These are phyloP conservation scores for Parotocinclus haroldoi DNA, from an alignment of 2,797 vertebrate species.

Conservation along the genomic window DNA sequence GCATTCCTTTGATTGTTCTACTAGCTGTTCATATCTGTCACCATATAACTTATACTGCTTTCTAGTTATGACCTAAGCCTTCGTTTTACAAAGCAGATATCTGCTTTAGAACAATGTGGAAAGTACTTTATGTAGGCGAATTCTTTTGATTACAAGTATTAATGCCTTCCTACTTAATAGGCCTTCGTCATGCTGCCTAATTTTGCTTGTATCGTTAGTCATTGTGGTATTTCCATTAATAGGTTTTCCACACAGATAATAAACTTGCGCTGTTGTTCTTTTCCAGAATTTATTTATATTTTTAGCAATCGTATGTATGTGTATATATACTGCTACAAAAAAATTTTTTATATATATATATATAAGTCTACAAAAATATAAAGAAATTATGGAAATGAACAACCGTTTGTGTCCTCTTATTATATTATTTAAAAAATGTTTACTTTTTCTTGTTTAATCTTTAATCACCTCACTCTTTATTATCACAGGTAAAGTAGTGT, in stretches of 20 bases:
- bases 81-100: conserved; percentile 15
- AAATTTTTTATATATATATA: too few species aligned
- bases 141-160: conserved; percentile 17
- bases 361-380: too few species aligned
- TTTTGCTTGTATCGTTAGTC: conserved; percentile 24
- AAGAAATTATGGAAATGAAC: too few species aligned
- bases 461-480: not conserved
- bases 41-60: conserved; percentile 54
- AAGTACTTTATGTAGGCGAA: conserved; percentile 46
- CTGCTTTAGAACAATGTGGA: conserved; percentile 30
- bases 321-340: too few species aligned
- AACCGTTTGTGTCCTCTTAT: too few species aligned
- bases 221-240: conserved; percentile 24
- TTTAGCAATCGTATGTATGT: too few species aligned
- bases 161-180: conserved; percentile 39
- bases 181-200: conserved; percentile 1
- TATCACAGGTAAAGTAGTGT: conserved; percentile 33
- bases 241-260: not conserved
- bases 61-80: conserved; percentile 54
- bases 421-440: too few species aligned
- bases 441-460: too few species aligned
- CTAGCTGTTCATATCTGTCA: conserved; percentile 31
- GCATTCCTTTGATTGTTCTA: conserved; percentile 15
- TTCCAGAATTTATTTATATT: too few species aligned
- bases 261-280: not conserved